Conservation (phyloP, 2,888 invertebrate genomes). For the Andricus quercusramuli region DNA sequence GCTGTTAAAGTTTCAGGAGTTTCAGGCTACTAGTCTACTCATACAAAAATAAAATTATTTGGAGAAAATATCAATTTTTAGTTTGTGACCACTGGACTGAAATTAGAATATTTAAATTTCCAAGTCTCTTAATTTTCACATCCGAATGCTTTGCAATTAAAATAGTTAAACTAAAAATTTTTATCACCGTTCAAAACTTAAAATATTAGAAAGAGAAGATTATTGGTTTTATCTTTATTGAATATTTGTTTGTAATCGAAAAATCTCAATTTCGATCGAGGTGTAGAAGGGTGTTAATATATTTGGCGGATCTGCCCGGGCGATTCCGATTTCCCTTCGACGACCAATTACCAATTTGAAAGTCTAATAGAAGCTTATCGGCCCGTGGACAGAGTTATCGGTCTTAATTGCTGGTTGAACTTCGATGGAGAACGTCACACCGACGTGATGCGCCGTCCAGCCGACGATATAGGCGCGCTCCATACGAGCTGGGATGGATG, state of each 20-base stretch:
- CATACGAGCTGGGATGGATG: constrained; percentile 31
- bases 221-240: constrained; percentile 30
- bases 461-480: constrained; percentile 47
- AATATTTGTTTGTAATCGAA: constrained; percentile 29
- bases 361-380: constrained; percentile 43
- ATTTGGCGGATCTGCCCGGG: constrained; percentile 20
- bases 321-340: constrained; percentile 34
- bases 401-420: constrained; percentile 62
- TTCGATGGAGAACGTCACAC: constrained; percentile 40
- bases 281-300: constrained; percentile 27
- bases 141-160: no score
- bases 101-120: no score
- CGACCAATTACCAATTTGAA: constrained; percentile 42
- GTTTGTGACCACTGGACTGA: no score
- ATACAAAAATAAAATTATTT: no score
- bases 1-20: no score
- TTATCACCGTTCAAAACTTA: background rate
- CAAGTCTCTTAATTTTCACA: no score
- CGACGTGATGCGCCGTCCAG: constrained; percentile 9
- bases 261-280: constrained; percentile 33
- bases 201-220: background rate
- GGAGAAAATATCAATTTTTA: no score
- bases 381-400: constrained; percentile 57
- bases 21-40: no score
- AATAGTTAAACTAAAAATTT: background rate